Evolutionary conservation across 2,113 vertebrate species (phyloP), one percentile per base, ranked within the genome.

Genomic region (Protobothrops flavoviridis): DNA sequence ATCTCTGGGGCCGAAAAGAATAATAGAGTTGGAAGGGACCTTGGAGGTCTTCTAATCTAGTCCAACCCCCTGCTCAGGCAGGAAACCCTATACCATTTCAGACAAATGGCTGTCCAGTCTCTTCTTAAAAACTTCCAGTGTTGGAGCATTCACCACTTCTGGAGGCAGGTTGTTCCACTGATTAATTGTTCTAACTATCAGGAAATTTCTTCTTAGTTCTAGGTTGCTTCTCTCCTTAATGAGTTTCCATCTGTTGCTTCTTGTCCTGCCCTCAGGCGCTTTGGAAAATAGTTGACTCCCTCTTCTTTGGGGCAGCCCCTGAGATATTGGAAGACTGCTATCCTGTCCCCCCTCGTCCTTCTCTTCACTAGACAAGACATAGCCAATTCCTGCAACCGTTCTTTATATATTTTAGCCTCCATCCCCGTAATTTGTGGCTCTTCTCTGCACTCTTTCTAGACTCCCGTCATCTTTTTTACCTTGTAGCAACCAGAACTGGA

Each of bases 291-390:
- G 39, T 39, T 39, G 39, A 39, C 39, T 1, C 39, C 39, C 39
- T 64, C 59, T 29, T 64, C 59, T 64, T 12, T 64, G 59, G 1
- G 3, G 3, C 26, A 29, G 3, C 11, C 61, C 11, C 11, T 29
- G 0, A n/a, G 0, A 64, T 64, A 64, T n/a, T 13, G 26, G 61
- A n/a, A 64, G 0, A 5, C 11, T n/a, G 61, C 26, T n/a, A 13
- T 13, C 61, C 5, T n/a, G 26, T 69, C 61, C 0, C 61, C 61
- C 61, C 23, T 59, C 0, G 23, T 59, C 23, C 61, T 64, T 29
- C 61, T 64, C 0, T 64, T 64, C 26, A 12, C 1, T 29, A 64
- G 2, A n/a, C 4, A 0, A 64, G 1, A 12, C 11, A 64, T 64
- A 0, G 11, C 26, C 61, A 29, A 0, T 64, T 64, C 29, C 61